Percentiles rank a stretch among this genome's conserved stretches.
These are phyloP conservation scores for Gnatocerus cornutus DNA, from an alignment of 2,888 invertebrate species.

Conservation along the genomic window DNA sequence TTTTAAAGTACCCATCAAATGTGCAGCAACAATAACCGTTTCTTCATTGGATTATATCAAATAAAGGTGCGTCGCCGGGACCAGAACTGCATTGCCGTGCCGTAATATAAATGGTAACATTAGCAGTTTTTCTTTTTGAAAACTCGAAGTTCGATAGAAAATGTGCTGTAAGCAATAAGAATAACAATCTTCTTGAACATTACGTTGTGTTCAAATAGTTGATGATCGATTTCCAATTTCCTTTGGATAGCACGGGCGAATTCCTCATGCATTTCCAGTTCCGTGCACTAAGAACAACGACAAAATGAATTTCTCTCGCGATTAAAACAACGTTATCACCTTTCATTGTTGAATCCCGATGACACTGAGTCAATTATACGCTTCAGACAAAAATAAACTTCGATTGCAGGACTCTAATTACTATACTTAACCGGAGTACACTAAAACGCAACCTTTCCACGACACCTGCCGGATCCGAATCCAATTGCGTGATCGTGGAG, in stretches of 20 bases:
- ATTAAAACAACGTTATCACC: too few species aligned
- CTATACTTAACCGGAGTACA: constrained; percentile 5
- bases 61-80: too few species aligned
- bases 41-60: too few species aligned
- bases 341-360: not conserved
- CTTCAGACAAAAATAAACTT: constrained; percentile 10
- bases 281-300: constrained; percentile 8
- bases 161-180: too few species aligned
- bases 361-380: constrained; percentile 9
- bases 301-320: not conserved
- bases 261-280: constrained; percentile 3
- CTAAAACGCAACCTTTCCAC: constrained; percentile 11
- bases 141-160: too few species aligned
- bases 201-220: too few species aligned
- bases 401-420: not conserved
- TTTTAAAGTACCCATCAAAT: too few species aligned
- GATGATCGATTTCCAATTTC: constrained; percentile 11
- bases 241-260: not conserved
- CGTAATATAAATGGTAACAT: too few species aligned
- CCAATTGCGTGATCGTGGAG: constrained; percentile 1
- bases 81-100: too few species aligned
- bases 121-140: too few species aligned
- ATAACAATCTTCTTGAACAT: too few species aligned
- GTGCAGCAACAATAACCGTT: too few species aligned
- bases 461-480: constrained; percentile 10